Evolutionary conservation across 2,113 vertebrate species (phyloP).

Genomic region (Panthera tigris): DNA sequence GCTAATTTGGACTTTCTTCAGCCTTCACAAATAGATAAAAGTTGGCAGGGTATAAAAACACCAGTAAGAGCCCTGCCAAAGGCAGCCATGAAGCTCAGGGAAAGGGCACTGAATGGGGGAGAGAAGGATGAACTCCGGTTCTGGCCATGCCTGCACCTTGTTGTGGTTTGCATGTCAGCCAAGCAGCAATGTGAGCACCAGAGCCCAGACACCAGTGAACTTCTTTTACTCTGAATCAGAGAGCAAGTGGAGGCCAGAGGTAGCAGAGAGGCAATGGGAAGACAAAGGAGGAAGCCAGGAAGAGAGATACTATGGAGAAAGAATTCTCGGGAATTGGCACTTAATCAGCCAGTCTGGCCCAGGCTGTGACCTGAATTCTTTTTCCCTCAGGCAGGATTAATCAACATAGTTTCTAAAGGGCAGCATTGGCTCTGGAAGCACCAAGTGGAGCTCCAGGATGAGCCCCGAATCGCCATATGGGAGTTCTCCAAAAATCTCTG

Average conservation of each 20-base stretch:
- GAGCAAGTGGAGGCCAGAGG: not conserved
- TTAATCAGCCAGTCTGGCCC: not conserved
- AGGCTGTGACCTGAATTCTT: conserved; percentile 36
- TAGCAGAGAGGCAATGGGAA: not conserved
- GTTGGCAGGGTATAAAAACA: not conserved
- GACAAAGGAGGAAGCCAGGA: not conserved
- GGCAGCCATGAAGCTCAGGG: not conserved
- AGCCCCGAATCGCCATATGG: not conserved
- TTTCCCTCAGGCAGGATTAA: conserved; percentile 31
- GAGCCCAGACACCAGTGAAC: not conserved
- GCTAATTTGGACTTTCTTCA: not conserved
- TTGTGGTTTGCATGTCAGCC: not conserved
- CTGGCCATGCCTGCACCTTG: not conserved
- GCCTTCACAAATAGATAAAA: not conserved
- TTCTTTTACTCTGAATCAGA: not conserved
- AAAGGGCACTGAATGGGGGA: not conserved
- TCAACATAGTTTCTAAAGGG: not conserved
- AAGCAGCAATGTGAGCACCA: not conserved
- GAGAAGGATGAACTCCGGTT: not conserved
- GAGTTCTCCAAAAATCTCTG: conserved; percentile 49
- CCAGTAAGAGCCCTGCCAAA: not conserved
- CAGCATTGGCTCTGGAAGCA: not conserved
- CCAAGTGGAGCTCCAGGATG: not conserved
- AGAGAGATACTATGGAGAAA: not conserved
- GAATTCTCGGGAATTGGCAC: not conserved